A percentile compares a stretch with the other conserved stretches of the same genome.
Evolutionary conservation across 2,113 vertebrate genomes (phyloP).

Genomic region (Passer domesticus): DNA sequence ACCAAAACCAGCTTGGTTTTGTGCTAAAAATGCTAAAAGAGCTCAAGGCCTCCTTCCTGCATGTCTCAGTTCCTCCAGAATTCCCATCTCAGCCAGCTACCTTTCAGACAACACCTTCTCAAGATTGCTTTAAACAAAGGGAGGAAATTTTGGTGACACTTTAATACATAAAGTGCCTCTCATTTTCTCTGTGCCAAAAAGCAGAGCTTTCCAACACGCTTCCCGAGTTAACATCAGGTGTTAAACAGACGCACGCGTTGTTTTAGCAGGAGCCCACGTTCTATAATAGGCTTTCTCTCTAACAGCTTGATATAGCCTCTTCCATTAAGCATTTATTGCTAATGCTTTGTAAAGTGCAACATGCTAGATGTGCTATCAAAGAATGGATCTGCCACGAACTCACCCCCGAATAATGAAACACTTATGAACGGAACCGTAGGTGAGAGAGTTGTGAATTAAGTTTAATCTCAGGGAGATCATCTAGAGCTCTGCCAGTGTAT

Average conservation of each 20-base stretch:
- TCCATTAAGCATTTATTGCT: slow-evolving; percentile 72
- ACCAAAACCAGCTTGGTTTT: background rate
- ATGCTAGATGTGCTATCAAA: slow-evolving; percentile 35
- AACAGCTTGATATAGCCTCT: slow-evolving; percentile 64
- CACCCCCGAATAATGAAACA: slow-evolving; percentile 43
- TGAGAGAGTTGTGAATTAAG: slow-evolving; percentile 58
- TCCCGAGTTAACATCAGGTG: slow-evolving; percentile 58
- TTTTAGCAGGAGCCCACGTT: slow-evolving; percentile 56
- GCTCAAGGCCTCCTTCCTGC: background rate
- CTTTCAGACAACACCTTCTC: slow-evolving; percentile 24
- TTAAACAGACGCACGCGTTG: slow-evolving; percentile 35
- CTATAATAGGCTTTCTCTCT: slow-evolving; percentile 63
- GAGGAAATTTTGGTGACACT: slow-evolving; percentile 58
- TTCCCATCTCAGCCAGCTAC: background rate
- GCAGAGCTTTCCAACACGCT: slow-evolving; percentile 28
- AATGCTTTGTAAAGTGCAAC: slow-evolving; percentile 63
- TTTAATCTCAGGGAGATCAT: slow-evolving; percentile 20
- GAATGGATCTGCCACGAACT: slow-evolving; percentile 44
- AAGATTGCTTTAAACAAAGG: slow-evolving; percentile 23
- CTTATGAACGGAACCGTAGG: slow-evolving; percentile 23
- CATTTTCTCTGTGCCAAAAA: slow-evolving; percentile 41
- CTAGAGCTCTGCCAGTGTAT: background rate
- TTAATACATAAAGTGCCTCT: slow-evolving; percentile 63
- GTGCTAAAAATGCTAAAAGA: background rate
- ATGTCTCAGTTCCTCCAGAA: background rate